These are phyloP conservation scores for Barypeithes pellucidus DNA, from an alignment of 2,888 invertebrate genomes.

Conservation along the genomic window DNA sequence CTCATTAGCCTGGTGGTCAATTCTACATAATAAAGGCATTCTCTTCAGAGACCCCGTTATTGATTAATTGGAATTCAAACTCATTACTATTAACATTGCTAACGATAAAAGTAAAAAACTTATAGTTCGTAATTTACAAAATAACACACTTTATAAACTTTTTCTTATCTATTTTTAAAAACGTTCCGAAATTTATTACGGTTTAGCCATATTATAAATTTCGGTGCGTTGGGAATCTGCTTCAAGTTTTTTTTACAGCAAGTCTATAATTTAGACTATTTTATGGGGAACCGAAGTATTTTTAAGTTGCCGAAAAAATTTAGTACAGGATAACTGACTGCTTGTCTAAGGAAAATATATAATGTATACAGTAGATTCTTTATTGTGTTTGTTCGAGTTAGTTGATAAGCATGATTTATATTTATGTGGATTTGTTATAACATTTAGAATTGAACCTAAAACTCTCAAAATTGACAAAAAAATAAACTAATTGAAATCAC, in stretches of 20 bases:
- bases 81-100: no score
- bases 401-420: not conserved
- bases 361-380: not conserved
- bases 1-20: no score
- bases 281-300: constrained; percentile 18
- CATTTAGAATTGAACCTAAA: no score
- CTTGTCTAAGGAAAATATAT: constrained; percentile 5
- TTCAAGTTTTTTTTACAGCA: constrained; percentile 33
- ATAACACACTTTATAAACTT: constrained; percentile 22
- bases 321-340: constrained; percentile 2
- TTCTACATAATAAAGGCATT: no score
- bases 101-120: no score
- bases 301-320: constrained; percentile 16
- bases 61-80: no score
- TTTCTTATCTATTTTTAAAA: constrained; percentile 39
- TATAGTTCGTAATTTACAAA: not conserved
- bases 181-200: constrained; percentile 24
- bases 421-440: not conserved
- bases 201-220: constrained; percentile 37
- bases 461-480: no score
- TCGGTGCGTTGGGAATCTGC: constrained; percentile 26
- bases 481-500: no score
- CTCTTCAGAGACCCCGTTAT: no score
- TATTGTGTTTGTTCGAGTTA: not conserved
- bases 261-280: constrained; percentile 33